phyloP scores from a whole-genome alignment of 2,888 invertebrate genomes.

The Syrphus vitripennis region DNA sequence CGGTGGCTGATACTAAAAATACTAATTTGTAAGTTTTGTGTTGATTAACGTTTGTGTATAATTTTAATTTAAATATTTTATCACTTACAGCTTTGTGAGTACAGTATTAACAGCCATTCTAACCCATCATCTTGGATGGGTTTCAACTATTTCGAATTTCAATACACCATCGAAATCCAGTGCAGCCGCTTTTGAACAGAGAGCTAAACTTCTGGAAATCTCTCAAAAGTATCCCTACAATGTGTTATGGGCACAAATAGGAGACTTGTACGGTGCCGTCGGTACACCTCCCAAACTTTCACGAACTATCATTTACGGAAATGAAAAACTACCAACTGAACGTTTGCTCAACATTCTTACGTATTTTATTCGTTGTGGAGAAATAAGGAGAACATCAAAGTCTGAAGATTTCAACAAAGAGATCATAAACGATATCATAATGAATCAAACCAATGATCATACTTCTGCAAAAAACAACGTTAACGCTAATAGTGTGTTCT shows the following conservation, averaged over 20 bases:
- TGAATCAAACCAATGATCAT: slow-evolving; percentile 50
- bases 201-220: slow-evolving; percentile 83
- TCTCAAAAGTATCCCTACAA: slow-evolving; percentile 89
- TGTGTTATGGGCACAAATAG: slow-evolving; percentile 94
- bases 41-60: background rate
- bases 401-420: slow-evolving; percentile 80
- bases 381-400: slow-evolving; percentile 83
- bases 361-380: slow-evolving; percentile 93
- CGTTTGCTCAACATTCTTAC: slow-evolving; percentile 90
- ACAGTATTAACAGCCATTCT: slow-evolving; percentile 93
- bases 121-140: slow-evolving; percentile 96
- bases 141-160: slow-evolving; percentile 86
- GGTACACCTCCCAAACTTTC: slow-evolving; percentile 90
- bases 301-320: slow-evolving; percentile 90
- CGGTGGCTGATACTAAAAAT: slow-evolving; percentile 90
- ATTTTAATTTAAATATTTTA: slow-evolving; percentile 43
- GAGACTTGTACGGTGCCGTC: slow-evolving; percentile 92
- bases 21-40: slow-evolving; percentile 91
- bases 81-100: slow-evolving; percentile 91
- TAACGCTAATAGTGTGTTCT: slow-evolving; percentile 7
- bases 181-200: slow-evolving; percentile 78
- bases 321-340: slow-evolving; percentile 85
- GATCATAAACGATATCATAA: slow-evolving; percentile 73
- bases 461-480: slow-evolving; percentile 26
- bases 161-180: slow-evolving; percentile 76